Evolutionary conservation across 2,888 invertebrate species (phyloP), one percentile per base, ranked within the genome.

Genomic region (Temnothorax ravouxi): DNA sequence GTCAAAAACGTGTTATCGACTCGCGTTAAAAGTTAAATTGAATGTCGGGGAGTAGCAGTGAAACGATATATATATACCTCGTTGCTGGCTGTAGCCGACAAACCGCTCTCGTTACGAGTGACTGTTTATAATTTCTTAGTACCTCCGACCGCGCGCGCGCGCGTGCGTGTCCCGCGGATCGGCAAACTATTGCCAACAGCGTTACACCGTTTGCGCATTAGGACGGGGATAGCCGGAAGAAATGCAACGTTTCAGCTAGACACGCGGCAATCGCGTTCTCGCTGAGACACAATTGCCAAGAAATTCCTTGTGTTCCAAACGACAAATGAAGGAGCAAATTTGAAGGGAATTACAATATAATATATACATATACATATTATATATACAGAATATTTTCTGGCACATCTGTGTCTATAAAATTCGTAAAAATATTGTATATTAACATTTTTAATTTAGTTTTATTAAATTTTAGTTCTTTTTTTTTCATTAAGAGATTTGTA

Each of bases 251-350:
- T 76, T 66, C 66, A 67, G 25, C 59, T 34, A 76, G 67, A 44
- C 66, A 47, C 59, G 47, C 47, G 47, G 38, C 18, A 41, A n/a
- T 47, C 62, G 64, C 59, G 15, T 47, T 34, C 25, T 52, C 34
- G 77, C 61, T 34, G 34, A 34, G 34, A 77, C 81, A 29, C 66
- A 84, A 87, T 87, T 83, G 81, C 87, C 84, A 82, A 87, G 84
- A 87, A 86, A 62, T 75, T 74, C 61, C 52, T 54, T 50, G 44
- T 56, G 76, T 41, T 77, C 62, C 44, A 71, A 84, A 67, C 74
- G 74, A 86, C 81, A 86, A 88, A 84, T 86, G 77, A 81, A 81
- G 83, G 52, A 56, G 15, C 52, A 64, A 52, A 47, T 41, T 15
- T 67, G 29, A 41, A 25, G n/a, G 38, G 3, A 3, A 52, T 15